These are phyloP conservation scores for Glaucopsyche alexis DNA, from an alignment of 2,888 invertebrate genomes.

Conservation along the genomic window DNA sequence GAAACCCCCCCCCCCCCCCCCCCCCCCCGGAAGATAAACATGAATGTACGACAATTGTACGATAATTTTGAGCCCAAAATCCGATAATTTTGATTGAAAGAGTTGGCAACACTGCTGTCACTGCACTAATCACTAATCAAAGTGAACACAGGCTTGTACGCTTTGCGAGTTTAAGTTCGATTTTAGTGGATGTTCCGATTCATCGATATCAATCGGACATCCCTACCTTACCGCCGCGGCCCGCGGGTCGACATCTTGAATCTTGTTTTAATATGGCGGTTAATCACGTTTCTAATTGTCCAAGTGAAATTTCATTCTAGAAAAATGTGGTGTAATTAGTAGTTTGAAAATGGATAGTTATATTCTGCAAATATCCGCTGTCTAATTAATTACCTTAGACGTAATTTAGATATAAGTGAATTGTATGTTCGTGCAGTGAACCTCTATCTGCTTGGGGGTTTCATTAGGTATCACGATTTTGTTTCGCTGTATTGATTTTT, in stretches of 20 bases:
- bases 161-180: no score
- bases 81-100: no score
- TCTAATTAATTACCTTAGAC: not conserved
- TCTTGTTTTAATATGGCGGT: conserved; percentile 55
- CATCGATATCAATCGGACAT: no score
- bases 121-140: no score
- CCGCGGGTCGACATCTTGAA: conserved; percentile 42
- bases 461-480: conserved; percentile 43
- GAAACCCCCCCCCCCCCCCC: no score
- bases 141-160: no score
- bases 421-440: not conserved
- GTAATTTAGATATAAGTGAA: not conserved
- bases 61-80: no score
- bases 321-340: conserved; percentile 14
- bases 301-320: conserved; percentile 13
- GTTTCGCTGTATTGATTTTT: conserved; percentile 36
- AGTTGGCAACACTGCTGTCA: no score
- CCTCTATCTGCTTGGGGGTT: not conserved
- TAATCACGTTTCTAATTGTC: conserved; percentile 47
- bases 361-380: not conserved
- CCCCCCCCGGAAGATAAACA: no score
- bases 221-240: no score
- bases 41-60: no score
- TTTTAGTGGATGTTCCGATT: no score
- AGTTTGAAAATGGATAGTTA: not conserved